Conservation (phyloP, 2,888 invertebrate species). For the Ophion ventricosus region DNA sequence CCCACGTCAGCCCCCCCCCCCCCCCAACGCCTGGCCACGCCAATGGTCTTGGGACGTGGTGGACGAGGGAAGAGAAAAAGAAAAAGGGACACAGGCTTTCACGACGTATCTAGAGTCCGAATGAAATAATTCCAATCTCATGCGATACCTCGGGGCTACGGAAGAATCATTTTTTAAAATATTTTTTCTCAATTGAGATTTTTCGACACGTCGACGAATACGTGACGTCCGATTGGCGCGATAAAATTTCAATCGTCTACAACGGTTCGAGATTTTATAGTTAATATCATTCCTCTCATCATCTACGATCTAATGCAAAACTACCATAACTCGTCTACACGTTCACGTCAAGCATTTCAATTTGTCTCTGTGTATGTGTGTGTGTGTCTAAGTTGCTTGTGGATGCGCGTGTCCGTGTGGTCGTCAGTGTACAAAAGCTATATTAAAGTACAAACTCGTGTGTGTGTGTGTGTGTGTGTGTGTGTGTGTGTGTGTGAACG, state of each 20-base stretch:
- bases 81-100: too few relatives aligned
- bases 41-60: too few relatives aligned
- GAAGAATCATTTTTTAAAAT: conserved; percentile 28
- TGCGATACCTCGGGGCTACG: not conserved
- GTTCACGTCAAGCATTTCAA: conserved; percentile 62
- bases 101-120: not conserved
- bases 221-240: conserved; percentile 65
- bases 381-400: not conserved
- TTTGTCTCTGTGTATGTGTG: conserved; percentile 32
- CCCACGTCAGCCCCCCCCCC: too few relatives aligned
- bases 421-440: conserved; percentile 31
- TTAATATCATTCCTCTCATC: conserved; percentile 64
- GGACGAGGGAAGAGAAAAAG: too few relatives aligned
- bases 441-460: conserved; percentile 31
- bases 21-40: too few relatives aligned
- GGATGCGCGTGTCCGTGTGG: not conserved
- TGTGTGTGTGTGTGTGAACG: conserved; percentile 24
- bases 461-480: conserved; percentile 22
- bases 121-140: not conserved
- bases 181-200: not conserved
- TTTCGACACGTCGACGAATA: conserved; percentile 53
- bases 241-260: conserved; percentile 68
- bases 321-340: conserved; percentile 64
- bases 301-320: conserved; percentile 65
- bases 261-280: conserved; percentile 66